These are phyloP conservation scores for Sebastes hubbsi DNA, from an alignment of 2,797 vertebrate species.

Conservation along the genomic window DNA sequence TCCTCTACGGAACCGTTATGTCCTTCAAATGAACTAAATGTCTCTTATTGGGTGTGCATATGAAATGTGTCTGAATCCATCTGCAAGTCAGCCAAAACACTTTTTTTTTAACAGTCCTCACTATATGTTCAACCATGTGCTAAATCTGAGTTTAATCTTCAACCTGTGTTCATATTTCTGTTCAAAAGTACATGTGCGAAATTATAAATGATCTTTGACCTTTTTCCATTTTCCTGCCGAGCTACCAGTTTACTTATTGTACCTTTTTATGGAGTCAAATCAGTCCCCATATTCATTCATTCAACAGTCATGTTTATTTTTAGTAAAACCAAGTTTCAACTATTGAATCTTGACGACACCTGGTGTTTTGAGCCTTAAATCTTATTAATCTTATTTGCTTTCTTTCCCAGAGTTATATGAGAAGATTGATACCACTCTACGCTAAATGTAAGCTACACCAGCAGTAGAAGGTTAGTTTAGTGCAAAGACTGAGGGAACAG, in stretches of 20 bases:
- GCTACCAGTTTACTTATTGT: conserved; percentile 1
- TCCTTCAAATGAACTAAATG: background rate
- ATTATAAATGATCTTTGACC: background rate
- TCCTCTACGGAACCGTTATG: background rate
- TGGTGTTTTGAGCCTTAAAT: background rate
- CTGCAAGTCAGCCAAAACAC: background rate
- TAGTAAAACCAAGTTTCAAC: background rate
- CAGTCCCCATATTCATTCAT: background rate
- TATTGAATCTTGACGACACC: background rate
- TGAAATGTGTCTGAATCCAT: background rate
- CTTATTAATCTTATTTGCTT: background rate
- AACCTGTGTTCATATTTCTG: conserved; percentile 17
- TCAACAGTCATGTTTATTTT: background rate
- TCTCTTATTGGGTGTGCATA: background rate
- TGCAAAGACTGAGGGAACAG: background rate
- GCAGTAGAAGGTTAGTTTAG: background rate
- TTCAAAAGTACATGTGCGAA: background rate
- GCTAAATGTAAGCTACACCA: background rate
- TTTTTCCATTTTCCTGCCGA: background rate
- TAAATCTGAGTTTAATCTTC: conserved; percentile 56
- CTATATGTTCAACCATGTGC: conserved; percentile 25
- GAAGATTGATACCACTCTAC: background rate
- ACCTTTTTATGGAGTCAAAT: background rate
- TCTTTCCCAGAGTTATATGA: background rate
- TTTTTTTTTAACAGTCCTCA: background rate